Base-by-base conservation (phyloP, 2,113 vertebrate species). In the Morone saxatilis region DNA sequence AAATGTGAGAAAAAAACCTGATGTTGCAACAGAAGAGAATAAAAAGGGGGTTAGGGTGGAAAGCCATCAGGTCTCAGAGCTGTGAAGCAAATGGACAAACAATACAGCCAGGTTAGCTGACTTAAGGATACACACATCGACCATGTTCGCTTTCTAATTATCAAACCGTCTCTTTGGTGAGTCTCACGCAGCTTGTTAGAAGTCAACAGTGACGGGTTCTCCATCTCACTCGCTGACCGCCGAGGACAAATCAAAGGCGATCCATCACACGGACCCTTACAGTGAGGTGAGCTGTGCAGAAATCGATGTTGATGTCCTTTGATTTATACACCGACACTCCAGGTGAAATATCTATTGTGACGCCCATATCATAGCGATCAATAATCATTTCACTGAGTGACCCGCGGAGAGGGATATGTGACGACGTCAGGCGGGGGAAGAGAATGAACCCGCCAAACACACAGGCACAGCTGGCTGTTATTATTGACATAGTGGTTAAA, bases 301-400 rank as follows among this genome's bases (percentile, higher is more conserved):
- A 69, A 22, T 90, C 84, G 4, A 88, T 85, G 85, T 67, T 13
- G 41, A 85, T n/a, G 73, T 1, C 22, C 78, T 85, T 59, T 87
- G 84, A 92, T 90, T 90, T 85, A 88, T 78, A 68, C 53, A 4
- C 25, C 12, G 2, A 65, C 68, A 8, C 66, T 36, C 43, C 53
- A 16, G 75, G 57, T 81, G 78, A 82, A 89, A 84, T 80, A 80
- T 77, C 75, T 22, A 50, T 38, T n/a, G 65, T 73, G 84, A 81
- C 19, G 36, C 1, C 13, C 17, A 12, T 57, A 76, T 84, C 66
- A 57, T 7, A 63, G 40, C 36, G 16, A 83, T 89, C 81, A 13
- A 87, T 90, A 2, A 81, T 65, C 66, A 22, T 78, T 73, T 76
- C 51, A 51, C 31, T 36, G 54, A 86, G 81, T 25, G 88, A 69